These are phyloP conservation scores for Lutjanus argentimaculatus DNA, from an alignment of 2,797 vertebrate genomes.

Conservation along the genomic window DNA sequence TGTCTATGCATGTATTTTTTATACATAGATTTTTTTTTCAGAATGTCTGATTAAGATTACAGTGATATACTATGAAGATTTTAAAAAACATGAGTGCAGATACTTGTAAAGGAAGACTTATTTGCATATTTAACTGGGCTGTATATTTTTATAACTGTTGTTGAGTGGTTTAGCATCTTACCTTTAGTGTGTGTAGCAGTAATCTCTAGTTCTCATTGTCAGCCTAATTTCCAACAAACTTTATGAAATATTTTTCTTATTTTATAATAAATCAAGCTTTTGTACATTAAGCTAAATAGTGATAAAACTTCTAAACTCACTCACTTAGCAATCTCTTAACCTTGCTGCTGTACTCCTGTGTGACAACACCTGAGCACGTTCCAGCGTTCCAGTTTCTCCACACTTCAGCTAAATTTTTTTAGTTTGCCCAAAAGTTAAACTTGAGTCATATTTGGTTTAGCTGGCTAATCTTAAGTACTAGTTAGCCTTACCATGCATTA, in stretches of 20 bases:
- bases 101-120: neutral
- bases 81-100: neutral
- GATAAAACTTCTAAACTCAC: neutral
- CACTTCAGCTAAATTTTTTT: no score
- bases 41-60: no score
- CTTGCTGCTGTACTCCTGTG: no score
- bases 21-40: neutral
- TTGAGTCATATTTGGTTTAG: no score
- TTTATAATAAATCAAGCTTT: neutral
- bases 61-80: no score
- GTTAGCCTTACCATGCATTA: no score
- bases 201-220: neutral
- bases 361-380: neutral
- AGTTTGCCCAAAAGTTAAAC: no score
- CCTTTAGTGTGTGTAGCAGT: neutral
- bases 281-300: neutral
- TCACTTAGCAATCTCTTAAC: no score
- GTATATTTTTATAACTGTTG: neutral
- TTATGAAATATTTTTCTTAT: neutral
- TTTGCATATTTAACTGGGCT: neutral
- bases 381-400: neutral
- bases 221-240: neutral
- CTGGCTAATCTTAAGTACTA: no score
- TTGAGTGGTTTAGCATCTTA: neutral
- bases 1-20: neutral